Conservation (phyloP, 2,888 invertebrate species). For the Epirrhoe tristata region DNA sequence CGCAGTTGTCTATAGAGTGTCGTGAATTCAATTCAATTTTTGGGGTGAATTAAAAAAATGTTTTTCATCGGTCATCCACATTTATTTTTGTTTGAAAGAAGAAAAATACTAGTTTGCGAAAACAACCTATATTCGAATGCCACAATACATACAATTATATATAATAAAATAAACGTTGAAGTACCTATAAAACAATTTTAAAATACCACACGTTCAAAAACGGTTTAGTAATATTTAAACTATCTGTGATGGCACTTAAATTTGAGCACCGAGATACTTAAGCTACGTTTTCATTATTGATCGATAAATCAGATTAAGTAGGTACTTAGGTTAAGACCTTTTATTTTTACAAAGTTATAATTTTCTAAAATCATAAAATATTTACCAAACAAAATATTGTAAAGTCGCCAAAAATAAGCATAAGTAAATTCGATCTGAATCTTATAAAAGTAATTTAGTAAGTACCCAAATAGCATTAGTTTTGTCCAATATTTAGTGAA, state of each 20-base stretch:
- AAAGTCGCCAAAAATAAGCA: background rate
- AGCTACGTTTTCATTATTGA: no score
- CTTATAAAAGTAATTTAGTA: no score
- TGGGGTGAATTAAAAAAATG: no score
- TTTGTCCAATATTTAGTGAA: background rate
- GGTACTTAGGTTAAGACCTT: background rate
- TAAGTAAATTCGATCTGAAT: background rate
- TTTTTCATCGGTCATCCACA: no score
- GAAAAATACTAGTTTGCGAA: background rate
- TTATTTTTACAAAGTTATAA: background rate
- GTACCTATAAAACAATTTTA: no score
- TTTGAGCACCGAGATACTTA: no score
- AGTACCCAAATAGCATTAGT: background rate
- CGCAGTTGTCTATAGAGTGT: no score
- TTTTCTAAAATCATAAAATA: background rate
- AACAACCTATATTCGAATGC: constrained; percentile 4
- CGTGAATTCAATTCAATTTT: no score
- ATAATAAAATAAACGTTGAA: background rate
- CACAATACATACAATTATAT: background rate
- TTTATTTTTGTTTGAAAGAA: background rate
- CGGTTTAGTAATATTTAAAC: no score
- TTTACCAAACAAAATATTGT: background rate
- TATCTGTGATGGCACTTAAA: no score
- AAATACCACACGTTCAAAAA: no score
- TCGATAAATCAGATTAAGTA: background rate